These are phyloP conservation scores for Bursaphelenchus mucronatus DNA, from an alignment of 1,140 invertebrate genomes.

Conservation along the genomic window DNA sequence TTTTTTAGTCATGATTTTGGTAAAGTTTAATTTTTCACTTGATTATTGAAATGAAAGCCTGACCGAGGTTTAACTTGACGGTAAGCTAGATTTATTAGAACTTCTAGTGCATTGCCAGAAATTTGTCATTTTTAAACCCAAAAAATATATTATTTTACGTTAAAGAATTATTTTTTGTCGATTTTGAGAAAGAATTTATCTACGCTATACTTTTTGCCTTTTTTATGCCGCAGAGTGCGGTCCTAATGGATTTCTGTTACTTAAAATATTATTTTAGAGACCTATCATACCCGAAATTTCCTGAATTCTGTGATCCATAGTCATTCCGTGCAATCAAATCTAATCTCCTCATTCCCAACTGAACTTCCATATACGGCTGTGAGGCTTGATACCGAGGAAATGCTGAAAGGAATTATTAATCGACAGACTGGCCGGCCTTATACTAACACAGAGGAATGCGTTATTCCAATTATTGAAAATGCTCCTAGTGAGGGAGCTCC, in stretches of 20 bases:
- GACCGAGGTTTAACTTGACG: too few relatives aligned
- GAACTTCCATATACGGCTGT: neutral
- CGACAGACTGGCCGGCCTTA: neutral
- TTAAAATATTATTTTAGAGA: constrained; percentile 1
- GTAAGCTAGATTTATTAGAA: too few relatives aligned
- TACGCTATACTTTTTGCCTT: neutral
- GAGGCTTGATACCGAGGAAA: constrained; percentile 11
- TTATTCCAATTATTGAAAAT: constrained; percentile 20
- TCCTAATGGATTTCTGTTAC: too few relatives aligned
- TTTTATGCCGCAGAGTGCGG: neutral
- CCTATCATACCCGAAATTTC: neutral
- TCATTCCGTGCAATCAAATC: constrained; percentile 11
- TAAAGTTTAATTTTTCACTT: too few relatives aligned
- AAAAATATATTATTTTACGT: too few relatives aligned
- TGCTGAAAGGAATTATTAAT: constrained; percentile 16
- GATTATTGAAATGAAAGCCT: too few relatives aligned
- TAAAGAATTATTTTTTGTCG: too few relatives aligned
- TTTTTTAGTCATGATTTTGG: too few relatives aligned
- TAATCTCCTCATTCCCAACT: constrained; percentile 12
- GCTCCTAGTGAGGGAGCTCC: constrained; percentile 11
- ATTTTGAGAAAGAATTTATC: too few relatives aligned
- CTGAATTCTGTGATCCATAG: constrained; percentile 17
- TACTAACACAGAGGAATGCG: constrained; percentile 4
- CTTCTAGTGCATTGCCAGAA: too few relatives aligned
- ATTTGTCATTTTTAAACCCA: too few relatives aligned